Evolutionary conservation across 2,113 vertebrate species (phyloP), one percentile per base, ranked within the genome.

Genomic region (Elaphurus davidianus): DNA sequence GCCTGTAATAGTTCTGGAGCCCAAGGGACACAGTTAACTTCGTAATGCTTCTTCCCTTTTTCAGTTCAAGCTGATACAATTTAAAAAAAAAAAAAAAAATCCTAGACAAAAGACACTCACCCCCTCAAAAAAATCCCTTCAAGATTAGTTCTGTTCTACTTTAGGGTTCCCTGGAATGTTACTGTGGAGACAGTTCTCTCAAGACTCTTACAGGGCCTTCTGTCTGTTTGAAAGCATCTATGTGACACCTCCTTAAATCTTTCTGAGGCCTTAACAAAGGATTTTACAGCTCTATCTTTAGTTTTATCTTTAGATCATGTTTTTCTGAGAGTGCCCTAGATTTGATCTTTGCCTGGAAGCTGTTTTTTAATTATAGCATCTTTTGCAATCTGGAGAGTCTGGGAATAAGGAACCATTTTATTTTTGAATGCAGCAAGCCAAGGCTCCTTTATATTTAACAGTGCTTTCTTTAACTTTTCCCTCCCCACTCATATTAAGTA

Each of bases 321-420:
- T 94, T 96, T 95, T 97, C 93, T 94, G 55, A 90, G 30, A 87
- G n/a, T 98, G 93, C 67, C 91, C 93, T 97, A 94, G 91, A 98
- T 98, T 92, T 98, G 93, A 96, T 97, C 88, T 97, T 92, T 97
- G 81, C 76, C 97, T 90, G 87, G 91, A 96, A 95, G 85, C 84
- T 96, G 76, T 94, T 95, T 91, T 84, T 97, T 98, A 98, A 97
- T 97, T 95, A 96, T 96, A 97, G 93, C 40, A 94, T 90, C 52
- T 87, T 96, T 95, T 94, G 40, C 93, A 95, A 97, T 94, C 84
- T 87, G 45, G 10, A 92, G 52, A 47, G 54, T 90, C 74, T 91
- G n/a, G 33, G 59, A 96, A 85, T 94, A 84, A 96, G 88, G 84
- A 79, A 60, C 1, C 1, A 90, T 45, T 88, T 97, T 94, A 87